phyloP scores from a whole-genome alignment of 2,888 invertebrate species.

The Encarsia formosa region DNA sequence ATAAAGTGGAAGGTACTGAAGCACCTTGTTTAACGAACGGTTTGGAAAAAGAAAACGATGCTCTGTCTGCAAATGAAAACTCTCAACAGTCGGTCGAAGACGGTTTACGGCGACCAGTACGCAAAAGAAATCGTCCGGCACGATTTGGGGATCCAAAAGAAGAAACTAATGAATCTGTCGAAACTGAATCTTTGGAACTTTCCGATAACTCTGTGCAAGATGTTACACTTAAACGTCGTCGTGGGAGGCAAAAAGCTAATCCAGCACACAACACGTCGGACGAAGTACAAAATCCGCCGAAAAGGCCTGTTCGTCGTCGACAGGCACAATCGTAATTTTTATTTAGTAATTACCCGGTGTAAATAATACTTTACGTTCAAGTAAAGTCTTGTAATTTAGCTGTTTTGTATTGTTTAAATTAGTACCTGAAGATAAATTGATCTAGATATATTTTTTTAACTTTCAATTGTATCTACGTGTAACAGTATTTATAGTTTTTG shows the following conservation, averaged over 20 bases:
- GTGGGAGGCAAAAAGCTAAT: constrained; percentile 20
- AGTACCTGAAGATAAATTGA: too few relatives aligned
- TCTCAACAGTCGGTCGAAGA: background rate
- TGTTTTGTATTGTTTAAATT: too few relatives aligned
- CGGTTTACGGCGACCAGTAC: constrained; percentile 22
- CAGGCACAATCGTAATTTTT: too few relatives aligned
- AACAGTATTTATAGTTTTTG: too few relatives aligned
- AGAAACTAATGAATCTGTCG: background rate
- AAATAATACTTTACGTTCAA: too few relatives aligned
- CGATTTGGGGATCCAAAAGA: constrained; percentile 8
- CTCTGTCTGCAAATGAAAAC: constrained; percentile 6
- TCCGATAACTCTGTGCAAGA: constrained; percentile 9
- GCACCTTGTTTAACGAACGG: background rate
- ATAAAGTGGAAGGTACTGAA: too few relatives aligned
- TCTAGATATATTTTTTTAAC: too few relatives aligned
- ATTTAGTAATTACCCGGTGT: too few relatives aligned
- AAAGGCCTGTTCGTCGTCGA: constrained; percentile 31
- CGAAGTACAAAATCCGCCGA: constrained; percentile 27
- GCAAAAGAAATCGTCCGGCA: constrained; percentile 29
- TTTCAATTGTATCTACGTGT: too few relatives aligned
- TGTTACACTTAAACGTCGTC: constrained; percentile 29
- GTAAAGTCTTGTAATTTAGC: too few relatives aligned
- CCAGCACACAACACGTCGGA: constrained; percentile 7
- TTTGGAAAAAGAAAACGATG: constrained; percentile 17
- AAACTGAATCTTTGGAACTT: background rate